A percentile compares a stretch with the other conserved stretches of the same genome.
These are phyloP conservation scores for Acanthaster planci DNA, from an alignment of 35 echinoderm and acorn worm species.

Conservation along the genomic window DNA sequence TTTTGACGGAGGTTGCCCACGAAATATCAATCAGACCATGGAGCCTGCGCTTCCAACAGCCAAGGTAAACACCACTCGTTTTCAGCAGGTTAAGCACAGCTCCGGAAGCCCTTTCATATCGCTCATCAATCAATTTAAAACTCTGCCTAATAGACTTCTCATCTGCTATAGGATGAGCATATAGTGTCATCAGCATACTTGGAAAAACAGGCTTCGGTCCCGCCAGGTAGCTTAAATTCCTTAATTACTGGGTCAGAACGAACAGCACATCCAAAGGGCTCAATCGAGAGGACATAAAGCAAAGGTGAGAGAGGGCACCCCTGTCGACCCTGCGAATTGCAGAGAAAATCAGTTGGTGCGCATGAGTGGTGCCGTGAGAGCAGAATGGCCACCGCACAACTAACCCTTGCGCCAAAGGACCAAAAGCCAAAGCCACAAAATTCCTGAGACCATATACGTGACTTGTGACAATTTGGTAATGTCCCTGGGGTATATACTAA, in stretches of 20 bases:
- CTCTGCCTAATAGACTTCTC: background rate
- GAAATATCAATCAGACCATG: background rate
- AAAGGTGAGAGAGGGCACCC: conserved; percentile 49
- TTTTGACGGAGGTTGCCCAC: background rate
- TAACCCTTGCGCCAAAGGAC: no score
- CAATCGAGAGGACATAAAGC: conserved; percentile 41
- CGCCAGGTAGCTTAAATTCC: background rate
- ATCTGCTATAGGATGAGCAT: background rate
- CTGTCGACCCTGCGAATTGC: background rate
- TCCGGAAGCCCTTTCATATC: background rate
- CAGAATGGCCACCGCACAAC: no score
- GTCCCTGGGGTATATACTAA: no score
- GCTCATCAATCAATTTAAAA: background rate
- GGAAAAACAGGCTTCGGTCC: background rate
- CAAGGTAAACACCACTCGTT: background rate
- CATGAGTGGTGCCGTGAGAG: no score
- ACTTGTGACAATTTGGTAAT: no score
- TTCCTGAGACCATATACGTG: no score
- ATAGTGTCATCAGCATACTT: conserved; percentile 45
- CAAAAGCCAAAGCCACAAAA: no score
- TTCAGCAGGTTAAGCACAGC: conserved; percentile 1
- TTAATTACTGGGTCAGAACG: background rate
- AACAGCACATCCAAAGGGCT: conserved; percentile 18
- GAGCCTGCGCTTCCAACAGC: no score
- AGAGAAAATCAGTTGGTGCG: no score